These are phyloP conservation scores for Imbricaverruca yamaguchii DNA, from an alignment of 2,888 invertebrate genomes.

Conservation along the genomic window DNA sequence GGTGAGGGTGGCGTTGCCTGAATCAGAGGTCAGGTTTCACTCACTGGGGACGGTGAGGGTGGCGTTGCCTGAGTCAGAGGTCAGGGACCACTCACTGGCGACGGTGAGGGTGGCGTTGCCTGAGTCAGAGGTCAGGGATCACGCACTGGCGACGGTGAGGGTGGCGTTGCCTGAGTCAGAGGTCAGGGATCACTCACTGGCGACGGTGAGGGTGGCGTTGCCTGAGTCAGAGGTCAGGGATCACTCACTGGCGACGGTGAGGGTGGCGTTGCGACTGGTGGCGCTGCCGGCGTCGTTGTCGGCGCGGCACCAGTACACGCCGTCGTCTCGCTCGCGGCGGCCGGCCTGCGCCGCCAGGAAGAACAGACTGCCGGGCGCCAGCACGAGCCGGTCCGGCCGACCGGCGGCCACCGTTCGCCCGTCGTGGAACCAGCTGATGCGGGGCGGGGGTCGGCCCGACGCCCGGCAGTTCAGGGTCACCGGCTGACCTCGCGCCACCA, in stretches of 20 bases:
- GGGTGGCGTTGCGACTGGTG: background rate
- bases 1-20: too few relatives aligned
- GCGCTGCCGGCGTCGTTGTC: background rate
- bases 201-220: slow-evolving; percentile 5
- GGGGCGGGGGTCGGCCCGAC: background rate
- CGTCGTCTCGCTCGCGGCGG: background rate
- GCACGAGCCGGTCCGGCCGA: slow-evolving; percentile 5
- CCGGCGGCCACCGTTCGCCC: background rate
- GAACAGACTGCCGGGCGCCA: slow-evolving; percentile 15
- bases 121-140: too few relatives aligned
- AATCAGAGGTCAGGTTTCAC: too few relatives aligned
- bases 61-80: too few relatives aligned
- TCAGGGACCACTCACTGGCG: too few relatives aligned
- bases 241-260: background rate
- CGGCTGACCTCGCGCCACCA: slow-evolving; percentile 1
- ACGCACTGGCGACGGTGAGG: too few relatives aligned
- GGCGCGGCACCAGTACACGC: background rate
- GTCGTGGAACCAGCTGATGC: slow-evolving; percentile 15
- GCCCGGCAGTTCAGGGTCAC: slow-evolving; percentile 13
- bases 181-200: background rate
- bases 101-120: too few relatives aligned
- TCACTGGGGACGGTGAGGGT: too few relatives aligned
- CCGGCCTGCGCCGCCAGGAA: background rate
- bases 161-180: too few relatives aligned
- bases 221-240: too few relatives aligned